These are phyloP conservation scores for Dendropsophus ebraccatus DNA, from an alignment of 2,113 vertebrate species.

Conservation along the genomic window DNA sequence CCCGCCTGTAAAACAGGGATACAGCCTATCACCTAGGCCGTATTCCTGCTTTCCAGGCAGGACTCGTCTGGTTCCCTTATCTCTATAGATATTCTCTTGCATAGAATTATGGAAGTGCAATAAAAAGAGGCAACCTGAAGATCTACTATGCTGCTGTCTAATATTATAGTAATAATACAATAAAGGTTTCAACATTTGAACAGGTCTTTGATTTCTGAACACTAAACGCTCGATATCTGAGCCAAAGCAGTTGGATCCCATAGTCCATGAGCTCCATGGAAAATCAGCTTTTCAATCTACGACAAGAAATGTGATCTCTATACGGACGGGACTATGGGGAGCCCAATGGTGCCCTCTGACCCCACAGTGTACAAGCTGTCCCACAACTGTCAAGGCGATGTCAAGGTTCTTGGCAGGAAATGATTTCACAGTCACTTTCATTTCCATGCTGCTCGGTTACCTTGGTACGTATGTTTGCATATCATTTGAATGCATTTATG, in stretches of 20 bases:
- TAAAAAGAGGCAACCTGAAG: no score
- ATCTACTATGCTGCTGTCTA: no score
- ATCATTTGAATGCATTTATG: conserved; percentile 43
- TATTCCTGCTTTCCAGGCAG: no score
- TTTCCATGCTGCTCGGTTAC: conserved; percentile 32
- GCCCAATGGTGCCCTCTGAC: background rate
- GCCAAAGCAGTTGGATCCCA: background rate
- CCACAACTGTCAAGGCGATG: conserved; percentile 27
- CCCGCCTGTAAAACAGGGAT: no score
- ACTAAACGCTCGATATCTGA: background rate
- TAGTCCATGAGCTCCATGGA: background rate
- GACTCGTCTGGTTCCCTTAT: no score
- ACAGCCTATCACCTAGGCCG: no score
- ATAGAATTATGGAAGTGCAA: no score
- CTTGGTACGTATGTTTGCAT: conserved; percentile 38
- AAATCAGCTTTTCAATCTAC: background rate
- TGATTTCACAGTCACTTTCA: background rate
- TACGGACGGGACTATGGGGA: background rate
- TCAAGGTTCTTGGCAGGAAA: background rate
- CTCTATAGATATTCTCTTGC: no score
- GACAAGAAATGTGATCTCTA: background rate
- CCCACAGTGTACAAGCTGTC: background rate
- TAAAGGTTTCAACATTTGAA: no score
- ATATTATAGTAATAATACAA: no score
- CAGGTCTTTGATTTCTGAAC: background rate